phyloP scores from a whole-genome alignment of 2,888 invertebrate species.

The Ferdinandea cuprea region DNA sequence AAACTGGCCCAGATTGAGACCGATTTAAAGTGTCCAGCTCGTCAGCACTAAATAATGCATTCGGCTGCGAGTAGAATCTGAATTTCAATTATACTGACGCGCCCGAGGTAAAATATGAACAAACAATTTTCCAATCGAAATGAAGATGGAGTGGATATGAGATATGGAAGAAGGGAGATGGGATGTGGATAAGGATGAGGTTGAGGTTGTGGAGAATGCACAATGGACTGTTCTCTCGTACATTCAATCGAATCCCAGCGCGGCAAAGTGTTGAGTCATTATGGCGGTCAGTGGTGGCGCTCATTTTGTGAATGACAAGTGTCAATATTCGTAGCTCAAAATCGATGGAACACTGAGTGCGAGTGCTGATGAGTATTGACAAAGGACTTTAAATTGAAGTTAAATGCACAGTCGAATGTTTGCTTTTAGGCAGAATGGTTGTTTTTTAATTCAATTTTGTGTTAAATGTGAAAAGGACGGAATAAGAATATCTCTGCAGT shows the following conservation, averaged over 20 bases:
- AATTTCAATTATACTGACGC: conserved; percentile 58
- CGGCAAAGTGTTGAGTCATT: conserved; percentile 33
- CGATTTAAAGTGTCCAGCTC: conserved; percentile 42
- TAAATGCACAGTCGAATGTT: neutral
- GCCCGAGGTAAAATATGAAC: conserved; percentile 38
- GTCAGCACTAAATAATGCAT: conserved; percentile 50
- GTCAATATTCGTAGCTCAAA: conserved; percentile 15
- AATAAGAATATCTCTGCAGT: too few species aligned
- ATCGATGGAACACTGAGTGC: conserved; percentile 26
- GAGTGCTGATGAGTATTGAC: conserved; percentile 16
- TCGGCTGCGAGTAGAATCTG: conserved; percentile 45
- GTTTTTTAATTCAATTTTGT: too few species aligned
- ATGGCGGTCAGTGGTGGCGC: conserved; percentile 18
- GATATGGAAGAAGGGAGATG: too few species aligned
- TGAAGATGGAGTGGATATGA: conserved; percentile 6
- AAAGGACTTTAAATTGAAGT: conserved; percentile 16
- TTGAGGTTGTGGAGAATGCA: conserved; percentile 3
- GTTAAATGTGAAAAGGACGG: too few species aligned
- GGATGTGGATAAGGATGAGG: neutral
- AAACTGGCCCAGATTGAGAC: conserved; percentile 35
- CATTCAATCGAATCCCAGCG: conserved; percentile 21
- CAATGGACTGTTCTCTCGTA: conserved; percentile 21
- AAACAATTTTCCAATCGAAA: conserved; percentile 21
- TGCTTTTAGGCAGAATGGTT: neutral
- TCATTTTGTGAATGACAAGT: neutral